Base-by-base conservation (phyloP, 1,140 invertebrate species). In the Yoshiicerus persimilis region DNA sequence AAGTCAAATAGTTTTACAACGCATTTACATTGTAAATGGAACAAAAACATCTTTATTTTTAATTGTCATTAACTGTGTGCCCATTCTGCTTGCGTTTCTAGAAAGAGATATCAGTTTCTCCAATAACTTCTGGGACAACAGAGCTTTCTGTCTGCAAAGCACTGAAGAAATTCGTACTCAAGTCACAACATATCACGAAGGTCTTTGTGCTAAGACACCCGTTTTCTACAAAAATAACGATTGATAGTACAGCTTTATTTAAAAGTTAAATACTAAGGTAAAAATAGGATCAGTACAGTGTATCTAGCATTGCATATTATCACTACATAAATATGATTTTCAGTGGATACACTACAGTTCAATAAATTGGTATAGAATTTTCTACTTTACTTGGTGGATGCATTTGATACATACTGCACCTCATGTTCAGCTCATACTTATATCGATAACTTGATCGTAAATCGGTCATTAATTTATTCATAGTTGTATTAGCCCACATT, bases 21-120 rank as follows among this genome's bases (percentile, higher is more conserved):
- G 10, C 41, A 47, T 56, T 56, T 16, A 56, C n/a, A n/a, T n/a
- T n/a, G 47, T n/a, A 56, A 56, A 5, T 56, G 64, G 27, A n/a
- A 66, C 64, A 66, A 30, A 39, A 85, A 47, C 41, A 47, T 64
- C 20, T 32, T 1, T 34, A 75, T 70, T 87, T 47, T 87, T 47
- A 47, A 87, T 80, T 8, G 38, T 80, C 9, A 36, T 87, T 9
- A 62, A 16, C 20, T 41, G 25, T n/a, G n/a, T n/a, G n/a, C n/a
- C n/a, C 32, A 34, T 32, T 47, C 20, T 39, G 11, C 85, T 84
- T 88, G 23, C 23, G 23, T 80, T 23, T 39, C 8, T 62, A 88
- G 87, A 83, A 88, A 85, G 62, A 41, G 87, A 38, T 88, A 84
- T 47, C 84, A 88, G 13, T 64, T 88, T 27, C n/a, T 36, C 83